Evolutionary conservation across 2,797 vertebrate genomes (phyloP), one percentile per base, ranked within the genome.

Genomic region (Gallirallus australis): DNA sequence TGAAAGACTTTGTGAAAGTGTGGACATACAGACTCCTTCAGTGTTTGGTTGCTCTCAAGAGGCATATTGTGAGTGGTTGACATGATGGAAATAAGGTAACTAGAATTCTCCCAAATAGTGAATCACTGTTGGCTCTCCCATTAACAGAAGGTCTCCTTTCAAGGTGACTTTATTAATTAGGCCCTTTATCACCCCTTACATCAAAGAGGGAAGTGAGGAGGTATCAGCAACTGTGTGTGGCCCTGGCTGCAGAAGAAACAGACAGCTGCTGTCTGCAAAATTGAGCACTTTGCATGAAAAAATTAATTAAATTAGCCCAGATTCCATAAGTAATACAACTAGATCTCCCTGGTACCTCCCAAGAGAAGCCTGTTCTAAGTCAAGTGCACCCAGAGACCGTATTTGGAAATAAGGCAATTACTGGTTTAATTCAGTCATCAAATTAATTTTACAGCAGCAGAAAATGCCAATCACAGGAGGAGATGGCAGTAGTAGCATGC

Each of bases 101-200:
- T 94, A 95, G 96, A 97, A 96, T 98, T 98, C 96, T 97, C 96
- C 97, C 97, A 94, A 96, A 95, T 97, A 95, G 97, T 98, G 98
- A 98, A 98, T 98, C 97, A 97, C 97, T 98, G 97, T 97, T 97
- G 98, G 97, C 98, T 98, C 98, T 98, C 97, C 96, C 94, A 84
- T 91, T 97, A 98, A 97, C 97, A 98, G 95, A 98, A 98, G 97
- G 97, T 97, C 94, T 92, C 97, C 92, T 98, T 91, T 98, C 97
- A 99, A 99, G 98, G 98, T 99, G 98, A 99, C 98, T 99, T 98
- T 98, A 98, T 98, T 98, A 98, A 98, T 97, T 98, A 97, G 97
- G 97, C 96, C 54, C 94, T 98, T 99, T 99, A 99, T 99, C 97
- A 98, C 98, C 97, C 98, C 98, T 98, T 98, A 98, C 95, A 98